phyloP scores from a whole-genome alignment of 2,113 vertebrate species.

The Barbus barbus region DNA sequence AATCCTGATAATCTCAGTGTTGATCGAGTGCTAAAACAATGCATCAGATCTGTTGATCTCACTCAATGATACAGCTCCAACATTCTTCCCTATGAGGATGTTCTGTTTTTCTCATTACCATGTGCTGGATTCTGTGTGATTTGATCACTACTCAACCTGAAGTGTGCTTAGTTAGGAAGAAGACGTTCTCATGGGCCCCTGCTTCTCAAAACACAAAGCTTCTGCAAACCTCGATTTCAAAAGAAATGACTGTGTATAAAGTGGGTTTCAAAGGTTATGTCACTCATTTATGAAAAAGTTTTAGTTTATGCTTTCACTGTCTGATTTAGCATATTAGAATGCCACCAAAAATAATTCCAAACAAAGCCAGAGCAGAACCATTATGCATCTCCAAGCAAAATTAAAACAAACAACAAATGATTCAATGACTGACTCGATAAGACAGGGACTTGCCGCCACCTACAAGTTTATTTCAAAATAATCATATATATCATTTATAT shows the following conservation, averaged over 20 bases:
- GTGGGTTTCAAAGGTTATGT: background rate
- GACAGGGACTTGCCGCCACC: too few relatives aligned
- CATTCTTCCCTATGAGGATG: conserved; percentile 46
- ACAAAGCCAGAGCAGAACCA: too few relatives aligned
- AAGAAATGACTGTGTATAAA: background rate
- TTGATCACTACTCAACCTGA: conserved; percentile 14
- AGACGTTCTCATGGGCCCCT: background rate
- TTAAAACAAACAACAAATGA: too few relatives aligned
- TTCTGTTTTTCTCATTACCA: conserved; percentile 66
- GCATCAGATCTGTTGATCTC: conserved; percentile 35
- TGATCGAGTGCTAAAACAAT: conserved; percentile 22
- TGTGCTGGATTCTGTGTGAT: conserved; percentile 54
- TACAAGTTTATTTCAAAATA: too few relatives aligned
- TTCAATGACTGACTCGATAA: too few relatives aligned
- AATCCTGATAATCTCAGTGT: conserved; percentile 21
- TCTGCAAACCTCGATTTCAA: background rate
- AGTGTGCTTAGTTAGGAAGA: background rate
- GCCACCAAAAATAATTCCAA: too few relatives aligned
- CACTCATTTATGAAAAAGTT: background rate
- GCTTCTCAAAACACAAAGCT: conserved; percentile 7
- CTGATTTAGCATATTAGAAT: too few relatives aligned
- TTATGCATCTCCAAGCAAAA: too few relatives aligned
- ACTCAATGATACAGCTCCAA: conserved; percentile 9
- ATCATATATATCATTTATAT: too few relatives aligned
- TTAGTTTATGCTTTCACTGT: too few relatives aligned